These are phyloP conservation scores for Torymus auratus DNA, from an alignment of 2,888 invertebrate species.

Conservation along the genomic window DNA sequence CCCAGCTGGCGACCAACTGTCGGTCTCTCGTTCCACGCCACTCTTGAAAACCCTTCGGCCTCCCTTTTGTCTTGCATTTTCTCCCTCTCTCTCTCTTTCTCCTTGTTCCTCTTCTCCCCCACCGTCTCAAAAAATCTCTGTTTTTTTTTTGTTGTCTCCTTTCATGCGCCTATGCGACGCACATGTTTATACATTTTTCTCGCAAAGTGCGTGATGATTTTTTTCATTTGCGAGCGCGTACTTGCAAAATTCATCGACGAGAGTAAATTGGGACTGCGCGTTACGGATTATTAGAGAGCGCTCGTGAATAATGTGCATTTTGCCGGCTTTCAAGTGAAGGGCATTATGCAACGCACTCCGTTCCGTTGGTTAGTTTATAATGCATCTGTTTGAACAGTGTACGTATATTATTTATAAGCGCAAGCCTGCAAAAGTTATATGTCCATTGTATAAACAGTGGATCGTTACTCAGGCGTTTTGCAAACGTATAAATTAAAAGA, in stretches of 20 bases:
- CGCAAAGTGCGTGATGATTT: not conserved
- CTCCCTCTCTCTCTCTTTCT: not conserved
- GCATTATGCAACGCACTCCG: not conserved
- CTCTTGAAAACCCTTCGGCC: constrained; percentile 48
- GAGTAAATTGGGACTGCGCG: not conserved
- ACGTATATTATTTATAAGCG: not conserved
- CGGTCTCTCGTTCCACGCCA: constrained; percentile 48
- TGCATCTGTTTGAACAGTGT: constrained; percentile 1
- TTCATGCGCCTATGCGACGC: not conserved
- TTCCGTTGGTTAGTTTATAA: constrained; percentile 4
- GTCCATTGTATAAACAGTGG: too few relatives aligned
- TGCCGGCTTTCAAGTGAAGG: constrained; percentile 9
- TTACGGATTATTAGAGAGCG: not conserved
- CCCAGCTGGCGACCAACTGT: constrained; percentile 69
- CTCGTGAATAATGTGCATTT: constrained; percentile 1
- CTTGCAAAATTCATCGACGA: constrained; percentile 8
- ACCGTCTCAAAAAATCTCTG: not conserved
- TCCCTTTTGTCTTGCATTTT: constrained; percentile 34
- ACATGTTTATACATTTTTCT: not conserved
- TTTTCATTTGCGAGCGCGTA: not conserved
- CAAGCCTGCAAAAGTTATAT: too few relatives aligned
- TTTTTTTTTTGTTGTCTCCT: not conserved
- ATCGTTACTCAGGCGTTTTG: too few relatives aligned
- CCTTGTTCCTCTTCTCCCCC: not conserved
- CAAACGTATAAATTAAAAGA: too few relatives aligned